Percentiles rank a stretch among this genome's conserved stretches.
Evolutionary conservation across 2,888 invertebrate genomes (phyloP).

Genomic region (Cryptocephalus primarius): DNA sequence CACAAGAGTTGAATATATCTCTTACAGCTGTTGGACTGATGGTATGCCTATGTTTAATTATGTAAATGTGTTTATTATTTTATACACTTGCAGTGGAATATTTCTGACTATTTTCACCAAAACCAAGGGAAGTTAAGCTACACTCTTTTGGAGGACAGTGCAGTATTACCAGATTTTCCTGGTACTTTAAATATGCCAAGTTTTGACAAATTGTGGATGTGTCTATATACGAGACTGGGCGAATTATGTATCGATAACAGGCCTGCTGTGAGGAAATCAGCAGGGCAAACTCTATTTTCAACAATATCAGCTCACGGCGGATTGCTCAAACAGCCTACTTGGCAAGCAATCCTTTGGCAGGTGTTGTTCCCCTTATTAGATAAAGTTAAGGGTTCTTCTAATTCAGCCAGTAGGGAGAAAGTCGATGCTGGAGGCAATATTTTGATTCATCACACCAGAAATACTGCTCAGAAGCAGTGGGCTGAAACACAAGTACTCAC

Average conservation of each 20-base stretch:
- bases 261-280: slow-evolving; percentile 93
- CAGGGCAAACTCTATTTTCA: slow-evolving; percentile 94
- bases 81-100: slow-evolving; percentile 74
- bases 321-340: slow-evolving; percentile 75
- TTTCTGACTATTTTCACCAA: slow-evolving; percentile 94
- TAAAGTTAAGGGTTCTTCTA: slow-evolving; percentile 70
- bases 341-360: slow-evolving; percentile 92
- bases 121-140: slow-evolving; percentile 76
- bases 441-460: slow-evolving; percentile 93
- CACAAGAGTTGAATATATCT: slow-evolving; percentile 92
- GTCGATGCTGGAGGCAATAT: slow-evolving; percentile 83
- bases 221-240: slow-evolving; percentile 76
- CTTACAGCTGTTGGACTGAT: slow-evolving; percentile 92
- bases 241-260: slow-evolving; percentile 90
- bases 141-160: slow-evolving; percentile 60
- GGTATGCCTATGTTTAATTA: slow-evolving; percentile 42
- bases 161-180: slow-evolving; percentile 75
- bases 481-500: slow-evolving; percentile 93
- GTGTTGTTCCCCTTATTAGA: slow-evolving; percentile 91
- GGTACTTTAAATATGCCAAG: slow-evolving; percentile 75
- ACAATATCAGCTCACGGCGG: slow-evolving; percentile 94
- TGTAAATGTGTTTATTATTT: no score
- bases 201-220: slow-evolving; percentile 94
- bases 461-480: slow-evolving; percentile 99
- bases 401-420: slow-evolving; percentile 62